phyloP scores from a whole-genome alignment of 2,113 vertebrate species.

The Pelodiscus sinensis region DNA sequence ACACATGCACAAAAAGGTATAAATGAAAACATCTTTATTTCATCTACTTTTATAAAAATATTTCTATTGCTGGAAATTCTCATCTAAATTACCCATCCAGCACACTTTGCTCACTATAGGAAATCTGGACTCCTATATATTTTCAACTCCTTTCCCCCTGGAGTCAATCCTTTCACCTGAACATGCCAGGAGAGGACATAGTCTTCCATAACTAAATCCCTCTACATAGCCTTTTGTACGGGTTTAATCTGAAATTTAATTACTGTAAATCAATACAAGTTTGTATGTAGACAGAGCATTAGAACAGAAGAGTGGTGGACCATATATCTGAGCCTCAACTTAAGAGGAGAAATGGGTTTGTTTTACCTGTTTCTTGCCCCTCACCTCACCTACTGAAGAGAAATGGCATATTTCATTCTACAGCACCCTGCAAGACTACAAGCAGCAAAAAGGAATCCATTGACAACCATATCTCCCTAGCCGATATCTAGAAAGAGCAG shows the following conservation, averaged over 20 bases:
- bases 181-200: too few relatives aligned
- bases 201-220: too few relatives aligned
- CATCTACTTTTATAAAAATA: neutral
- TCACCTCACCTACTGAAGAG: neutral
- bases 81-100: too few relatives aligned
- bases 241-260: too few relatives aligned
- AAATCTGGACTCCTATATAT: neutral
- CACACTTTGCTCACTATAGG: neutral
- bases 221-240: too few relatives aligned
- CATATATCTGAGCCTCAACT: neutral
- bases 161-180: neutral
- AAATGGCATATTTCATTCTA: neutral
- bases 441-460: slow-evolving; percentile 26
- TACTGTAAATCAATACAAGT: too few relatives aligned
- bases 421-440: neutral
- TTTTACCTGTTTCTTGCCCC: rapidly evolving
- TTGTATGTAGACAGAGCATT: neutral
- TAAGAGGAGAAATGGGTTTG: neutral
- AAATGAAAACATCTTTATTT: neutral
- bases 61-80: too few relatives aligned
- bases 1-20: neutral
- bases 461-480: slow-evolving; percentile 27
- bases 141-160: neutral
- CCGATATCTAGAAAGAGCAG: slow-evolving; percentile 12
- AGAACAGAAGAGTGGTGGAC: neutral